Percentiles rank a stretch among this genome's conserved stretches.
phyloP scores from a whole-genome alignment of 1,140 invertebrate species.

The Tetraneura akinire region DNA sequence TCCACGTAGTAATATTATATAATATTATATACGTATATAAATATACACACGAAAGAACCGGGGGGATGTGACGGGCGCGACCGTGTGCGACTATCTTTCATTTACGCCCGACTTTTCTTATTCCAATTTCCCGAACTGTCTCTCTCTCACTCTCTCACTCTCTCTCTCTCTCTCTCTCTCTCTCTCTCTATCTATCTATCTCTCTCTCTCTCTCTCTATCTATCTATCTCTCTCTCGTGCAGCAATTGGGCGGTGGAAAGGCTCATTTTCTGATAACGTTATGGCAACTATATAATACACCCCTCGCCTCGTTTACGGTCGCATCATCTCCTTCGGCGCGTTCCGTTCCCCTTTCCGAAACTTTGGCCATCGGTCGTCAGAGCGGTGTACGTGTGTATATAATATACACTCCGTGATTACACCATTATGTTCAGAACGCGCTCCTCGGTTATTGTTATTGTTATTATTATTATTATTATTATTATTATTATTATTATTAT shows the following conservation, averaged over 20 bases:
- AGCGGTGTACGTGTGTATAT: no score
- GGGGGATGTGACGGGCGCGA: neutral
- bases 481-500: conserved; percentile 20
- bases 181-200: conserved; percentile 52
- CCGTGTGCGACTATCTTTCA: conserved; percentile 55
- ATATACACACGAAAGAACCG: conserved; percentile 35
- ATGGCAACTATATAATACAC: neutral
- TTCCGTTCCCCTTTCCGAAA: neutral
- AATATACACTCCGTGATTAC: neutral
- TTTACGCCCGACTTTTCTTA: conserved; percentile 57
- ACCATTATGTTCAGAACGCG: conserved; percentile 56
- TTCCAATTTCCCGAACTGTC: conserved; percentile 57
- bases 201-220: conserved; percentile 31
- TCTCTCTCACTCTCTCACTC: conserved; percentile 47
- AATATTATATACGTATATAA: no score
- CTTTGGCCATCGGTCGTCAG: conserved; percentile 20
- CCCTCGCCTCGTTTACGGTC: neutral
- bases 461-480: conserved; percentile 25
- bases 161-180: conserved; percentile 52
- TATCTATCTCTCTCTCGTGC: no score
- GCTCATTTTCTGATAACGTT: conserved; percentile 50
- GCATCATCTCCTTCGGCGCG: neutral
- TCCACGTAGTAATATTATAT: conserved; percentile 17
- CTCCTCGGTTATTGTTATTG: conserved; percentile 41
- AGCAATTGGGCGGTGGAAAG: conserved; percentile 52